Evolutionary conservation across 2,888 invertebrate species (phyloP).

Genomic region (Periphyllus acericola): DNA sequence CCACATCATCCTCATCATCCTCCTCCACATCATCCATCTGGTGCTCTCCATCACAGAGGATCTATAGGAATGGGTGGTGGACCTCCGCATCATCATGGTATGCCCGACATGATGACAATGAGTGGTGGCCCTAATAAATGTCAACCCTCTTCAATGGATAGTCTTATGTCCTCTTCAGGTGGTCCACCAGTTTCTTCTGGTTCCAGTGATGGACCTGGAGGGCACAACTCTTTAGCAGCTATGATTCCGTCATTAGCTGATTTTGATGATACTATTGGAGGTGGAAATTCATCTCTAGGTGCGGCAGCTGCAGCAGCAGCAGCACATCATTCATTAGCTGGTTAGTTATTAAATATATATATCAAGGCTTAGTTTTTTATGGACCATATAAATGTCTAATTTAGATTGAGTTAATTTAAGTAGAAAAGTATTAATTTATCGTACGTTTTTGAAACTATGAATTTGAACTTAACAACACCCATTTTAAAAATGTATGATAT

Average conservation of each 20-base stretch:
- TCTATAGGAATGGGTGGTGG: slow-evolving; percentile 38
- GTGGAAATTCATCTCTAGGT: slow-evolving; percentile 57
- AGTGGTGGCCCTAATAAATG: slow-evolving; percentile 33
- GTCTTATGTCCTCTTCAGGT: slow-evolving; percentile 42
- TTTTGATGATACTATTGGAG: slow-evolving; percentile 64
- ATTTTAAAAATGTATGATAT: neutral
- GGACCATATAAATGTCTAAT: too few relatives aligned
- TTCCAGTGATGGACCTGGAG: slow-evolving; percentile 23
- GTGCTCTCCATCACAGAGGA: slow-evolving; percentile 47
- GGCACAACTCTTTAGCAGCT: slow-evolving; percentile 43
- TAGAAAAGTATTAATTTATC: neutral
- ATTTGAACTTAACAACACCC: neutral
- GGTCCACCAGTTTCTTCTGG: slow-evolving; percentile 35
- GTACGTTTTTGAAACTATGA: too few relatives aligned
- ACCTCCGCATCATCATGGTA: slow-evolving; percentile 41
- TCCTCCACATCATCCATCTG: slow-evolving; percentile 55
- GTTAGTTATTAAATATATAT: slow-evolving; percentile 60
- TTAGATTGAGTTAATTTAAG: too few relatives aligned
- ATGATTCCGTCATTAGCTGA: slow-evolving; percentile 65
- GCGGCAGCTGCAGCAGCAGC: neutral
- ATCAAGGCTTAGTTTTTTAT: too few relatives aligned
- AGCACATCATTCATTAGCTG: slow-evolving; percentile 65
- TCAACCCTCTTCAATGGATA: slow-evolving; percentile 32
- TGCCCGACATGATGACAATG: slow-evolving; percentile 50
- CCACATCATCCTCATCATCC: slow-evolving; percentile 50